Conservation (phyloP, 1,140 invertebrate genomes). For the Temnothorax longispinosus region DNA sequence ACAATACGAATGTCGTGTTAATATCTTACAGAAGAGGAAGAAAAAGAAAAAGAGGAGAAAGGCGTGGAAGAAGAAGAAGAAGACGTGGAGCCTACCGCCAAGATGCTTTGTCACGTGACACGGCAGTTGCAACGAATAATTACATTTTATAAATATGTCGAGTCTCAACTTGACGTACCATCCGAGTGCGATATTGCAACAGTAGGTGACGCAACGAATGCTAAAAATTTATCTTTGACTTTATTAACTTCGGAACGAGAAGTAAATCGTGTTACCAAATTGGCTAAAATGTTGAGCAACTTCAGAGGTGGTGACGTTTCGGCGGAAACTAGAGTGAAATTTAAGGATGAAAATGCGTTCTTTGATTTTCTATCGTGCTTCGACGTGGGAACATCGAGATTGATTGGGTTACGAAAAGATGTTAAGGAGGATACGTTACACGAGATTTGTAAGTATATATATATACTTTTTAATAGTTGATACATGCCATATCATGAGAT, state of each 20-base stretch:
- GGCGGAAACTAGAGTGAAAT: slow-evolving; percentile 80
- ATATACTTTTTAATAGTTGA: slow-evolving; percentile 53
- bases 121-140: slow-evolving; percentile 80
- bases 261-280: slow-evolving; percentile 77
- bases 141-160: slow-evolving; percentile 84
- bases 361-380: slow-evolving; percentile 87
- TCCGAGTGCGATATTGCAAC: slow-evolving; percentile 79
- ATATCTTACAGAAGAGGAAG: slow-evolving; percentile 69
- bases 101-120: slow-evolving; percentile 77
- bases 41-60: slow-evolving; percentile 74
- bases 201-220: slow-evolving; percentile 69
- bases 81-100: slow-evolving; percentile 76
- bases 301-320: slow-evolving; percentile 62
- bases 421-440: slow-evolving; percentile 77
- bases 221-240: slow-evolving; percentile 71
- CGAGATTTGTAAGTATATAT: slow-evolving; percentile 76
- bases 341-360: slow-evolving; percentile 80
- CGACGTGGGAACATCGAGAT: slow-evolving; percentile 83
- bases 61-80: slow-evolving; percentile 70
- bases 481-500: neutral
- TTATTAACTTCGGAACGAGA: slow-evolving; percentile 80
- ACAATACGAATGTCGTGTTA: neutral
- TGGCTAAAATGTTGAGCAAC: slow-evolving; percentile 75
- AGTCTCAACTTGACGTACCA: slow-evolving; percentile 78
- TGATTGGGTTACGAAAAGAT: slow-evolving; percentile 77